Evolutionary conservation across 2,797 vertebrate genomes (phyloP), one percentile per base, ranked within the genome.

Genomic region (Chelon labrosus): DNA sequence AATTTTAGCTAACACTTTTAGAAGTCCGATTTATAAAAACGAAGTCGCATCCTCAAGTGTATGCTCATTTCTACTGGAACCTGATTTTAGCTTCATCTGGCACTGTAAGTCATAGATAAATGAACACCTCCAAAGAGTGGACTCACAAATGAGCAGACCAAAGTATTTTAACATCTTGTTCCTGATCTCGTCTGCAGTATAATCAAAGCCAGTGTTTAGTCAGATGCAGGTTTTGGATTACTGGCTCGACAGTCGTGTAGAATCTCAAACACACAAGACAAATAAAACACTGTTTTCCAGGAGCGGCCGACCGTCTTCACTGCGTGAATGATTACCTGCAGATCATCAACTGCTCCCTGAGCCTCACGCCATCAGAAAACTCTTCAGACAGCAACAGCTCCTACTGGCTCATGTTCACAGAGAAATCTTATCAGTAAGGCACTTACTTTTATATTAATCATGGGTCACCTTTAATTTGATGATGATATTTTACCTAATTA

Each of bases 321-420:
- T 95, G 94, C 71, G 56, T 89, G 25, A 93, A 44, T 7, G 84
- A 95, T 56, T 94, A 87, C 59, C 2, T 91, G 65, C 82, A 27
- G 69, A 92, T 76, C 41, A 65, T 94, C 58, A 89, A 77, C 80
- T 95, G 94, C 63, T 83, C 86, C 19, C 35, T 95, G 74, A 83
- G 31, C n/a, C n/a, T 82, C 10, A 0, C 5, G 1, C 25, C 69
- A 0, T 38, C 65, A 44, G 70, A 61, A 10, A 52, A 68, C 58
- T 1, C 19, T 11, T 73, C 44, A 14, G 37, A 63, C 41, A 57
- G 16, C 41, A 57, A 22, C 65, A 19, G 46, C 35, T 66, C 76
- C 42, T 84, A 69, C 77, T 80, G 85, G 85, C 88, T 95, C 58
- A 20, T 0, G 0, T 11, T 90, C 49, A 57, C 0, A 1, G 10